Percentiles rank a stretch among this genome's conserved stretches.
These are phyloP conservation scores for Heliornis fulica DNA, from an alignment of 2,113 vertebrate species.

Conservation along the genomic window DNA sequence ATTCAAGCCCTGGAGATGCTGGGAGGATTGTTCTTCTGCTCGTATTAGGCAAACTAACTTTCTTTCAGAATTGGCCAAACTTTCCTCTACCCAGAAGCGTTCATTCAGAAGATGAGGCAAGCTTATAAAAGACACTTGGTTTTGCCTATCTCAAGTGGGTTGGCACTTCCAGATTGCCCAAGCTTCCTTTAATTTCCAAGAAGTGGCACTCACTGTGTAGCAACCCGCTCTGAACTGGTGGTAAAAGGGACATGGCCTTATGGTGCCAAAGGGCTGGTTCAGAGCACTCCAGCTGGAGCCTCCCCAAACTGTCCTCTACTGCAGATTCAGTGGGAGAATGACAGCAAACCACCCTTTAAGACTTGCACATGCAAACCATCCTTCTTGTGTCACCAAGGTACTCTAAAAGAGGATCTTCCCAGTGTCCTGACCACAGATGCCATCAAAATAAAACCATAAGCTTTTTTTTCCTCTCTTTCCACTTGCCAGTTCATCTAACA, in stretches of 20 bases:
- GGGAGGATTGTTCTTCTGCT: not conserved
- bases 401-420: not conserved
- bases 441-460: not conserved
- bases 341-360: not conserved
- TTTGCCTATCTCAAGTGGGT: not conserved
- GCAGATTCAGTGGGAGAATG: not conserved
- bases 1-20: not conserved
- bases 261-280: not conserved
- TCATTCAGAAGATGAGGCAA: not conserved
- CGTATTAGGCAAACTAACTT: not conserved
- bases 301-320: not conserved
- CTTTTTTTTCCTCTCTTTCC: not conserved
- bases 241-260: not conserved
- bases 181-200: not conserved
- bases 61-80: not conserved
- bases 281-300: not conserved
- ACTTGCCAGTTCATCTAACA: not conserved
- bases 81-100: not conserved
- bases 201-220: not conserved
- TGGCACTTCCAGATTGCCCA: not conserved
- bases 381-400: not conserved
- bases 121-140: not conserved
- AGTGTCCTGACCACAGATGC: accelerated
- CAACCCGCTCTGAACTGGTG: not conserved
- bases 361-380: not conserved